Evolutionary conservation across 37 sponge, comb jelly and placozoan species (phyloP).

Genomic region (Diacarnus erythraeanus): DNA sequence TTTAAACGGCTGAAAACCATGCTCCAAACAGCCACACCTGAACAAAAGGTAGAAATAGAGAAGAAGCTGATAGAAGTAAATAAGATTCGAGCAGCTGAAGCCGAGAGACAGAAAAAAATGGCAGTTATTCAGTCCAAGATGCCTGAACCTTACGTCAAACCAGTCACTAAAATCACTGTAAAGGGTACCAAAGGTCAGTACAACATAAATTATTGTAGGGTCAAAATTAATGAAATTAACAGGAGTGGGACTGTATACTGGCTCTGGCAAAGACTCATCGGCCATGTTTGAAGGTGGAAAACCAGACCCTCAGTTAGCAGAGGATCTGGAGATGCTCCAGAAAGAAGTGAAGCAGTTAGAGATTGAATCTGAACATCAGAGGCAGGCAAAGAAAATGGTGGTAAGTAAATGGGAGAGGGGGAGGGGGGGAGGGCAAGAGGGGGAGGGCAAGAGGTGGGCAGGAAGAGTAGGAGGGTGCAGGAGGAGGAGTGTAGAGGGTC

Average conservation of each 20-base stretch:
- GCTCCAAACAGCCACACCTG: background rate
- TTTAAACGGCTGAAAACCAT: conserved; percentile 16
- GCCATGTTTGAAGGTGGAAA: background rate
- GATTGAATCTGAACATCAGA: background rate
- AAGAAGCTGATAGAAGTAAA: conserved; percentile 7
- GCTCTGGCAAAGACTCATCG: background rate
- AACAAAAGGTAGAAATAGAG: conserved; percentile 9
- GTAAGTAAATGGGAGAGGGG: background rate
- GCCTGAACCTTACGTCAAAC: background rate
- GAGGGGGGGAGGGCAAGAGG: too few relatives aligned
- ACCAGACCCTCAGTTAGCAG: conserved; percentile 10
- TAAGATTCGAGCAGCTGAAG: background rate
- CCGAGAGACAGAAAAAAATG: background rate
- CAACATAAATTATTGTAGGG: background rate
- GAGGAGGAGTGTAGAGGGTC: too few relatives aligned
- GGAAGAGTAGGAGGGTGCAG: background rate
- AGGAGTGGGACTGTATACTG: background rate
- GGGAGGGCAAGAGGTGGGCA: background rate
- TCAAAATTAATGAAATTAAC: background rate
- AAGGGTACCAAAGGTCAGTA: background rate
- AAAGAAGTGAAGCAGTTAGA: background rate
- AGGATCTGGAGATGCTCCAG: conserved; percentile 7
- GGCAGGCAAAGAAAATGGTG: background rate
- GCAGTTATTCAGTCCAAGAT: background rate
- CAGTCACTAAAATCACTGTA: background rate